Evolutionary conservation across 2,797 vertebrate species (phyloP), one percentile per base, ranked within the genome.

Genomic region (Hyperoplus immaculatus): DNA sequence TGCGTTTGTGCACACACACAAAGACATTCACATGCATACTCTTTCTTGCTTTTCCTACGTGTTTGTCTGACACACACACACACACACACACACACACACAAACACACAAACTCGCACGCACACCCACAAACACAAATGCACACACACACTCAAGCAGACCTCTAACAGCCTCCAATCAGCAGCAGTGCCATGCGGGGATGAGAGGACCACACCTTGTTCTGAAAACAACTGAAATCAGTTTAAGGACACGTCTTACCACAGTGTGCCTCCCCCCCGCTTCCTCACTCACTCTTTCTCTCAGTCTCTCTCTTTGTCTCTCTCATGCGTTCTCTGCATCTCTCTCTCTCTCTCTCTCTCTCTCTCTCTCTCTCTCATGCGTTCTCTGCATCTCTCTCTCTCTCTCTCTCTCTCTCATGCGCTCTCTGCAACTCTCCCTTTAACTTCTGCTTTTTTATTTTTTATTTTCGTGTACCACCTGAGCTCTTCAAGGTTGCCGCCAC

Each of bases 171-270:
- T 89, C 83, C 86, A 94, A 93, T 90, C 90, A 92, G 87, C 71
- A 58, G 79, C 81, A 77, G 86, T 58, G 72, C 86, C 90, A 79
- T 38, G 84, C 79, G 51, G 87, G 68, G 88, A 91, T 72, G 80
- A 88, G 85, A 85, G 78, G 88, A 89, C 91, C 89, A 77, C 87
- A 91, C 88, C 89, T 88, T 38, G 83, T 56, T 89, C 92, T 75
- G 79, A 91, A 91, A 93, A 93, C 89, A 92, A 87, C 86, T 86
- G 66, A 92, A 93, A 94, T 92, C 92, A 94, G 86, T 91, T 90
- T 89, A 86, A 88, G 89, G 86, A 89, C 89, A 92, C 83, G 87
- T 80, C 80, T 87, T 83, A 85, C 81, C 83, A 60, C 81, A 36
- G 80, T 80, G 72, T 68, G 9, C 43, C 60, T 14, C 75, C 21